Conservation (phyloP, 23 tunicate species). For the Halocynthia aurantium region DNA sequence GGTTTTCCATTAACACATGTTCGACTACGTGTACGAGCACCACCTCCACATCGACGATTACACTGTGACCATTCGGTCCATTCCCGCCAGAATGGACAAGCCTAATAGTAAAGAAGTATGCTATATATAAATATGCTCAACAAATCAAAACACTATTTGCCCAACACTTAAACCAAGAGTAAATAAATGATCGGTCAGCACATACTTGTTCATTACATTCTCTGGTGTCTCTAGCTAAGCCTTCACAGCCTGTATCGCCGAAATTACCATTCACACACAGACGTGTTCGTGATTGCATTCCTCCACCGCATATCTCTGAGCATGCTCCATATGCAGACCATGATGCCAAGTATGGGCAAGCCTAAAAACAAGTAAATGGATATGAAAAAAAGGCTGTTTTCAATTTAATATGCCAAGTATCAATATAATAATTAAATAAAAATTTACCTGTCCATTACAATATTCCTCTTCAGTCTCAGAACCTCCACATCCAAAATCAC, state of each 20-base stretch:
- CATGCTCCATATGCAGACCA: slow-evolving; percentile 21
- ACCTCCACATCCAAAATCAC: slow-evolving; percentile 55
- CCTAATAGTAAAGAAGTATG: background rate
- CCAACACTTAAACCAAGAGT: background rate
- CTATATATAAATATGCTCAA: background rate
- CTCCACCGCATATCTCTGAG: slow-evolving; percentile 10
- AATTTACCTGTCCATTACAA: slow-evolving; percentile 37
- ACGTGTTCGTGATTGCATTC: slow-evolving; percentile 15
- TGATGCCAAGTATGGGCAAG: slow-evolving; percentile 10
- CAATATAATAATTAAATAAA: background rate
- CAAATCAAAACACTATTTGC: background rate
- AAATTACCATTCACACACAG: slow-evolving; percentile 29
- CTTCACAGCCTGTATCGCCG: slow-evolving; percentile 46
- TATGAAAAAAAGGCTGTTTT: background rate
- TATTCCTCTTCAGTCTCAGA: slow-evolving; percentile 13
- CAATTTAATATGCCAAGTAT: background rate
- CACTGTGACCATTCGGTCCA: slow-evolving; percentile 45
- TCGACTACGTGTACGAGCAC: slow-evolving; percentile 21
- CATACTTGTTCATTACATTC: slow-evolving; percentile 26
- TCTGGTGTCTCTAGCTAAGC: background rate
- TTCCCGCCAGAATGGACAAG: slow-evolving; percentile 40
- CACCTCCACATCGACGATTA: slow-evolving; percentile 22
- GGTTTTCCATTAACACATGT: slow-evolving; percentile 33
- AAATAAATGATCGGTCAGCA: background rate
- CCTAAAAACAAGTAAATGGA: background rate